Evolutionary conservation across 53 echinoderm and acorn worm genomes (phyloP).

Genomic region (Echinarachnius parma): DNA sequence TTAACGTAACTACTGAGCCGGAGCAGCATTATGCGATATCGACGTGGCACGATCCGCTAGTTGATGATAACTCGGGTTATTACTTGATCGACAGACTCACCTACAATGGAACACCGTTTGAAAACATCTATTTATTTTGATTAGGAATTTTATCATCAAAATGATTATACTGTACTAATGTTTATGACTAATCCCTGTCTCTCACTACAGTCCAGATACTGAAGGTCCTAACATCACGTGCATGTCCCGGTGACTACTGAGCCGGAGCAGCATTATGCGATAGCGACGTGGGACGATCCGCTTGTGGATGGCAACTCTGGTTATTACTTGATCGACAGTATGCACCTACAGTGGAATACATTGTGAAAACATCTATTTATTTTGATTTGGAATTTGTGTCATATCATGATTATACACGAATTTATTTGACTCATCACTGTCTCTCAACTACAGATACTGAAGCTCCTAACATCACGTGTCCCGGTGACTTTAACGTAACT

Average conservation of each 20-base stretch:
- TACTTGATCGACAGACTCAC: not conserved
- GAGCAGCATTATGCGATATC: slow-evolving; percentile 31
- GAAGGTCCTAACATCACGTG: slow-evolving; percentile 27
- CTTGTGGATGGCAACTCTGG: slow-evolving; percentile 46
- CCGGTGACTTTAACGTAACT: slow-evolving; percentile 20
- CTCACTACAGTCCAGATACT: slow-evolving; percentile 9
- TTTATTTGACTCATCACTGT: too few species aligned
- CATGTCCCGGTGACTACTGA: slow-evolving; percentile 28
- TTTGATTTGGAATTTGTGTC: too few species aligned
- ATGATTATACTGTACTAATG: too few species aligned
- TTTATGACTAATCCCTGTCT: too few species aligned
- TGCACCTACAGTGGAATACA: not conserved
- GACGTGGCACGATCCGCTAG: slow-evolving; percentile 21
- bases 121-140: too few species aligned
- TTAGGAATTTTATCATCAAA: too few species aligned
- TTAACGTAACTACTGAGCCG: slow-evolving; percentile 26
- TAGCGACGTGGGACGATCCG: slow-evolving; percentile 23
- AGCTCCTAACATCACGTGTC: slow-evolving; percentile 28
- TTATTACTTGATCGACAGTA: not conserved
- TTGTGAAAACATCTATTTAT: too few species aligned
- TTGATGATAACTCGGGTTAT: slow-evolving; percentile 48
- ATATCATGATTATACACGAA: too few species aligned
- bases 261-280: slow-evolving; percentile 21
- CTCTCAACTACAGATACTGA: slow-evolving; percentile 17
- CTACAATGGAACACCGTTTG: too few species aligned